These are phyloP conservation scores for Neotragus moschatus DNA, from an alignment of 2,113 vertebrate genomes.

Conservation along the genomic window DNA sequence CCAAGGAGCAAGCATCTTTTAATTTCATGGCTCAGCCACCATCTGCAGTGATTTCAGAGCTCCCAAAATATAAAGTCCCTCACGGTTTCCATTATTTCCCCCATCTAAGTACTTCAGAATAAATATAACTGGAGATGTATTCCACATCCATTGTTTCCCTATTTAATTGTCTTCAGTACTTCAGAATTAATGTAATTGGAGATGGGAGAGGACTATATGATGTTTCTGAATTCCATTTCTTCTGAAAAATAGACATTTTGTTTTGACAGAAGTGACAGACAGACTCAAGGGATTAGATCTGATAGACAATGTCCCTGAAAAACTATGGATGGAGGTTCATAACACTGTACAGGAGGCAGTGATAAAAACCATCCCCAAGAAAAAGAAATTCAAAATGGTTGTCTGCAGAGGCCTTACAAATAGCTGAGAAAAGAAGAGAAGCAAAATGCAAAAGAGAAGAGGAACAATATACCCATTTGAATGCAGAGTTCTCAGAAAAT, in stretches of 20 bases:
- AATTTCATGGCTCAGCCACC: neutral
- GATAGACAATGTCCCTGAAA: neutral
- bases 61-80: neutral
- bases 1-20: neutral
- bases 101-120: neutral
- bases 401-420: neutral
- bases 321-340: neutral
- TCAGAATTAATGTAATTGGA: neutral
- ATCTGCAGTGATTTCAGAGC: neutral
- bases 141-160: neutral
- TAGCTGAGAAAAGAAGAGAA: neutral
- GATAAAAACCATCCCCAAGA: neutral
- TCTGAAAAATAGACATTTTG: neutral
- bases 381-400: neutral
- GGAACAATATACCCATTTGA: neutral
- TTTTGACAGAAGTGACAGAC: neutral
- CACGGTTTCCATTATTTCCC: neutral
- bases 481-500: neutral
- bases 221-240: neutral
- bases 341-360: neutral
- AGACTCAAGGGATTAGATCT: neutral
- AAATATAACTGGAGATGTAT: neutral
- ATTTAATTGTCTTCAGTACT: neutral
- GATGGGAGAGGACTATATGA: neutral
- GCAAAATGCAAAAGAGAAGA: neutral